These are phyloP conservation scores for Camponotus fellah DNA, from an alignment of 2,888 invertebrate species.

Conservation along the genomic window DNA sequence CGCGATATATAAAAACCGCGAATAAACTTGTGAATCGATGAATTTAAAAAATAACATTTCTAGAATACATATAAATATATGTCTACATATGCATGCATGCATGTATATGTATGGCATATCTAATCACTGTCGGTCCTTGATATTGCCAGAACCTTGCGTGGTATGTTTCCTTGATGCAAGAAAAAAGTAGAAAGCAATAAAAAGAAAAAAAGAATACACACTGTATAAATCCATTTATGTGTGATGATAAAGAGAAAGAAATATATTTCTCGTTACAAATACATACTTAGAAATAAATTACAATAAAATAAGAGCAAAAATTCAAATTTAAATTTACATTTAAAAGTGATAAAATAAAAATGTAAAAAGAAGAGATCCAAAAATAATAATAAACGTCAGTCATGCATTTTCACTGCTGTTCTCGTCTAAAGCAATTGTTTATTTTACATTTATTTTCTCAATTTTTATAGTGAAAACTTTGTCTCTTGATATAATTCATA, in stretches of 20 bases:
- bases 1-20: not conserved
- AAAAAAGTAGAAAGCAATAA: not conserved
- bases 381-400: not conserved
- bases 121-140: not conserved
- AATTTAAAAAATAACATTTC: not conserved
- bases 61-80: not conserved
- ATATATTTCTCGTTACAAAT: not conserved
- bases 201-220: not conserved
- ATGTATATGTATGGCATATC: not conserved
- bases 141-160: not conserved
- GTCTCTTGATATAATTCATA: not conserved
- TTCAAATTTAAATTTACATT: not conserved
- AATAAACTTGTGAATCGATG: not conserved
- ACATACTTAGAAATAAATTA: not conserved
- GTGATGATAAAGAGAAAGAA: not conserved
- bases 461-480: not conserved
- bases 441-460: not conserved
- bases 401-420: not conserved
- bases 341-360: not conserved
- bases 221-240: not conserved
- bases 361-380: not conserved
- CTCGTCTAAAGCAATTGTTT: not conserved
- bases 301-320: not conserved
- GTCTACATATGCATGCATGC: not conserved
- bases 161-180: not conserved